phyloP scores from a whole-genome alignment of 2,888 invertebrate species.

The Cheilosia impressa region DNA sequence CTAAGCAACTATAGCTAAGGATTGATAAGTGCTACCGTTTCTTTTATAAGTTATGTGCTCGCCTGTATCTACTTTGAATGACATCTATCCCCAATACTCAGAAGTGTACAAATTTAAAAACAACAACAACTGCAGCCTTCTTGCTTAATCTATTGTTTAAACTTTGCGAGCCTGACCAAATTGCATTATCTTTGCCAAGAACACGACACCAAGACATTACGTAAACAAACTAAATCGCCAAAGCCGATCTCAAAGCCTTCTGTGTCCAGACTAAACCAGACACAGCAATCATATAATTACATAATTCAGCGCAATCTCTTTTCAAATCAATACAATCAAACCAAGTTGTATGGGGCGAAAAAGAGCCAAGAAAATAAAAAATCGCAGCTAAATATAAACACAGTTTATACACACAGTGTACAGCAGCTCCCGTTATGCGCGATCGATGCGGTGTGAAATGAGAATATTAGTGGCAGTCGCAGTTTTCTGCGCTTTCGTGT shows the following conservation, averaged over 20 bases:
- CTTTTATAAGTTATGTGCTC: too few species aligned
- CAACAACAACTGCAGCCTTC: too few species aligned
- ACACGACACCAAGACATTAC: constrained; percentile 19
- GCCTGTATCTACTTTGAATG: too few species aligned
- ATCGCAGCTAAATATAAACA: constrained; percentile 62
- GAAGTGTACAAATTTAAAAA: too few species aligned
- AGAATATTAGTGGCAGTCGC: constrained; percentile 70
- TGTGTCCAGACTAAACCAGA: constrained; percentile 9
- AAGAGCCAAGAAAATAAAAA: constrained; percentile 7
- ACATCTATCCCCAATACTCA: too few species aligned
- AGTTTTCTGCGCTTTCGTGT: constrained; percentile 53
- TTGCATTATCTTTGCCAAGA: not conserved
- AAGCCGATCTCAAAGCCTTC: constrained; percentile 10
- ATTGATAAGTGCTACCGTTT: too few species aligned
- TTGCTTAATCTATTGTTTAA: too few species aligned
- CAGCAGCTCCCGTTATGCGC: constrained; percentile 69
- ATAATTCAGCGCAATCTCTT: constrained; percentile 42
- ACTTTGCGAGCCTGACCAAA: not conserved
- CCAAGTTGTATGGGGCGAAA: constrained; percentile 2
- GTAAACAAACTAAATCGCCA: constrained; percentile 10
- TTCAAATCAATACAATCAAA: constrained; percentile 19
- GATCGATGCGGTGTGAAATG: constrained; percentile 68
- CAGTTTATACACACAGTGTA: constrained; percentile 7
- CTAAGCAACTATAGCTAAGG: too few species aligned
- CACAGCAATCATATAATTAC: constrained; percentile 53